Base-by-base conservation (phyloP, 2,113 vertebrate species). In the Pavo muticus region DNA sequence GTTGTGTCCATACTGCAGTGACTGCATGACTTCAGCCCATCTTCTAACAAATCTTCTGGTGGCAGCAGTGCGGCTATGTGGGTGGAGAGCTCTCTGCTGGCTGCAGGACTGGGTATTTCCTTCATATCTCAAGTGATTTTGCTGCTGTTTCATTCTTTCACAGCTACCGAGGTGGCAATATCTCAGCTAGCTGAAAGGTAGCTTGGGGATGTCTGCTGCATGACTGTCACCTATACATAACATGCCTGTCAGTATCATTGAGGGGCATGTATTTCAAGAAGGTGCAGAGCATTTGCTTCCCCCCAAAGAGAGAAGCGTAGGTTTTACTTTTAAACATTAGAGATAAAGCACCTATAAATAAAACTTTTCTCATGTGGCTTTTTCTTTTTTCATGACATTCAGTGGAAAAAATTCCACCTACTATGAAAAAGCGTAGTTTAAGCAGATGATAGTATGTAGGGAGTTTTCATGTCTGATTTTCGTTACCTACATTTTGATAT, bases 91-190 rank as follows among this genome's bases (percentile, higher is more conserved):
- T 77, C 57, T 44, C 14, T 9, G 21, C 23, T 37, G 29, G 23
- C 84, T 68, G 1, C 40, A 23, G 59, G 45, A 10, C 11, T 70
- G 40, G 25, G 30, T 47, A 24, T 56, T 90, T 63, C 14, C 20
- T 60, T 13, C 13, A 14, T 27, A 8, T 56, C 61, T 84, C 21
- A 14, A n/a, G 4, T 71, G 42, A 5, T n/a, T 88, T 88, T 82
- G 40, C 40, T 65, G 15, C 54, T 14, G 7, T 63, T 91, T 76
- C 7, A 0, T 44, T 72, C 59, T 75, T 81, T 40, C 52, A 30
- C 10, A n/a, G 2, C 35, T 79, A 14, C 64, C 0, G 1, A 88
- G 45, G 30, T 3, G 30, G 9, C 52, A 73, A 0, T 23, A 56
- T 17, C 32, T 45, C 45, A 63, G 19, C 25, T 71, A 44, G 29